Evolutionary conservation across 2,113 vertebrate genomes (phyloP).

Genomic region (Nyctibius bracteatus): DNA sequence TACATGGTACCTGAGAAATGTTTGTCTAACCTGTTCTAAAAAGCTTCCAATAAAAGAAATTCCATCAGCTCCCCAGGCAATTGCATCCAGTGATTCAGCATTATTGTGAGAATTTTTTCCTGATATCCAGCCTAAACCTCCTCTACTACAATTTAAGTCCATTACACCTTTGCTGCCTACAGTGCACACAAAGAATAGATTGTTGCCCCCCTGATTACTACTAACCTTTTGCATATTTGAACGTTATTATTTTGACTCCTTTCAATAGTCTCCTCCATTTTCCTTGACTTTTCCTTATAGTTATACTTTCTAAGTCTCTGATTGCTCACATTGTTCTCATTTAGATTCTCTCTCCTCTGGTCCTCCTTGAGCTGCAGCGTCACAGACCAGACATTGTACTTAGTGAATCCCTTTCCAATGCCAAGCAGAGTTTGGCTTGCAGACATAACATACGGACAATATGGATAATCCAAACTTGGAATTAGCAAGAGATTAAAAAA

Average conservation of each 20-base stretch:
- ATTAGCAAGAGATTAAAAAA: not conserved
- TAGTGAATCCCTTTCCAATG: not conserved
- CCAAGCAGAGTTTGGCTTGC: not conserved
- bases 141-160: constrained; percentile 5
- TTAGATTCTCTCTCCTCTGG: not conserved
- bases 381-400: not conserved
- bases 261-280: not conserved
- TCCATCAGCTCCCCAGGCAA: constrained; percentile 1
- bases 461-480: not conserved
- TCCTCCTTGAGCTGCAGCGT: not conserved
- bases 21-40: constrained; percentile 21
- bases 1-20: not conserved
- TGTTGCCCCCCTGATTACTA: constrained; percentile 10
- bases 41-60: constrained; percentile 17
- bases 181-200: not conserved
- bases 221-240: constrained; percentile 25
- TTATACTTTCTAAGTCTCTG: not conserved
- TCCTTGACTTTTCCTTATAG: not conserved
- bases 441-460: not conserved
- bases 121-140: not conserved
- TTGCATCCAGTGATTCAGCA: not conserved
- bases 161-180: constrained; percentile 6
- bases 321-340: constrained; percentile 23
- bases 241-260: constrained; percentile 1
- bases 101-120: constrained; percentile 15